Percentiles rank a stretch among this genome's conserved stretches.
Conservation (phyloP, 2,797 vertebrate species). For the Lagodon rhomboides region DNA sequence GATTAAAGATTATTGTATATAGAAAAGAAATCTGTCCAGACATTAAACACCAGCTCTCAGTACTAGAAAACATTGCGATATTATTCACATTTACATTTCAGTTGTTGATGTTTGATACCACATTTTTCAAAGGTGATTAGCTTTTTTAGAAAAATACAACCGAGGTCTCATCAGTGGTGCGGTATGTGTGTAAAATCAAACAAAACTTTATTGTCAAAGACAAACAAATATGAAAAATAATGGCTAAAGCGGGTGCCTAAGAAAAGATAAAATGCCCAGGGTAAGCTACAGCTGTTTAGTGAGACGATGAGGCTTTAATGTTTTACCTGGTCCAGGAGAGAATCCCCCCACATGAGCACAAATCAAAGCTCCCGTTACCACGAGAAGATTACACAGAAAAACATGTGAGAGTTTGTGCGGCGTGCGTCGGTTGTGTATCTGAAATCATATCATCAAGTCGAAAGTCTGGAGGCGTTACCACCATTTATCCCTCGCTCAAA, state of each 20-base stretch:
- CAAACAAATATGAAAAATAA: constrained; percentile 32
- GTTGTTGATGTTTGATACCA: not conserved
- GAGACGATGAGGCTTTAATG: constrained; percentile 63
- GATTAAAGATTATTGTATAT: not conserved
- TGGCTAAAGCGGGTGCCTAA: not conserved
- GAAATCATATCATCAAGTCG: constrained; percentile 46
- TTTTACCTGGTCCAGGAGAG: constrained; percentile 67
- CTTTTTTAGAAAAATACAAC: constrained; percentile 25
- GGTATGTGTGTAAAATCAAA: constrained; percentile 2
- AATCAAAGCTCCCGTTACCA: constrained; percentile 66
- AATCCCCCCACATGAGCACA: constrained; percentile 55
- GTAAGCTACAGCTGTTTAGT: constrained; percentile 55
- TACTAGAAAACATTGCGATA: not conserved
- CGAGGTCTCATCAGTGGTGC: not conserved
- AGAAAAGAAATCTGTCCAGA: not conserved
- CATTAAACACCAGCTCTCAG: not conserved
- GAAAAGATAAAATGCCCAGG: constrained; percentile 34
- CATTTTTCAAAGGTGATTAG: constrained; percentile 1
- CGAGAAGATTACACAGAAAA: constrained; percentile 36
- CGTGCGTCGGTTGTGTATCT: constrained; percentile 52
- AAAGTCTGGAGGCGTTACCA: constrained; percentile 49
- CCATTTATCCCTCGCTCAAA: constrained; percentile 45
- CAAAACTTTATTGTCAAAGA: constrained; percentile 43
- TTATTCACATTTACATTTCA: not conserved
- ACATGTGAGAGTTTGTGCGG: constrained; percentile 42